A percentile compares a stretch with the other conserved stretches of the same genome.
Conservation (phyloP, 2,797 vertebrate species). For the Aphelocoma californica region DNA sequence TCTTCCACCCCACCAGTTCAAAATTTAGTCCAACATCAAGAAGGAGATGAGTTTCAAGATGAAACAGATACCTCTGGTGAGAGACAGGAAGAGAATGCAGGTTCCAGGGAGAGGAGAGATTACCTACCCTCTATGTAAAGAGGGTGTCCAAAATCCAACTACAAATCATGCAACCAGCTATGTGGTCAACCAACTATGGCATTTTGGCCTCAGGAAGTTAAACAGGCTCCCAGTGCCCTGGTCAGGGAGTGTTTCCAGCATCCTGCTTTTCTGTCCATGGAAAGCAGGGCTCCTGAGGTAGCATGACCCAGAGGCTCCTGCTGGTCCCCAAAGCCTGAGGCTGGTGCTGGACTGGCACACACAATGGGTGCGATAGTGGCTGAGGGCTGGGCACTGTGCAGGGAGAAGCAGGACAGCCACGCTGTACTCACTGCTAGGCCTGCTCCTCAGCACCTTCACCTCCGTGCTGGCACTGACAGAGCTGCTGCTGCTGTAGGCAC, state of each 20-base stretch:
- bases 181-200: neutral
- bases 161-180: neutral
- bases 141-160: neutral
- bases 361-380: rapidly evolving
- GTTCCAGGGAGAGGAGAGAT: neutral
- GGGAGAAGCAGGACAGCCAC: rapidly evolving
- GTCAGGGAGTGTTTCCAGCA: neutral
- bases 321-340: neutral
- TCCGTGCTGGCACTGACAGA: slow-evolving; percentile 91
- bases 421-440: slow-evolving; percentile 71
- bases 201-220: neutral
- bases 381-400: neutral
- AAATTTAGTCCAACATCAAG: neutral
- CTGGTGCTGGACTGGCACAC: rapidly evolving
- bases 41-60: neutral
- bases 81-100: neutral
- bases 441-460: slow-evolving; percentile 79
- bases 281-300: neutral
- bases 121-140: neutral
- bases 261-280: neutral
- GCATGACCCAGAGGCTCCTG: neutral
- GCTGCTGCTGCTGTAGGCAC: slow-evolving; percentile 87
- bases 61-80: neutral
- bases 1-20: neutral
- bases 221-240: neutral